A percentile compares a stretch with the other conserved stretches of the same genome.
These are phyloP conservation scores for Coelinius sp. DNA, from an alignment of 2,888 invertebrate species.

Conservation along the genomic window DNA sequence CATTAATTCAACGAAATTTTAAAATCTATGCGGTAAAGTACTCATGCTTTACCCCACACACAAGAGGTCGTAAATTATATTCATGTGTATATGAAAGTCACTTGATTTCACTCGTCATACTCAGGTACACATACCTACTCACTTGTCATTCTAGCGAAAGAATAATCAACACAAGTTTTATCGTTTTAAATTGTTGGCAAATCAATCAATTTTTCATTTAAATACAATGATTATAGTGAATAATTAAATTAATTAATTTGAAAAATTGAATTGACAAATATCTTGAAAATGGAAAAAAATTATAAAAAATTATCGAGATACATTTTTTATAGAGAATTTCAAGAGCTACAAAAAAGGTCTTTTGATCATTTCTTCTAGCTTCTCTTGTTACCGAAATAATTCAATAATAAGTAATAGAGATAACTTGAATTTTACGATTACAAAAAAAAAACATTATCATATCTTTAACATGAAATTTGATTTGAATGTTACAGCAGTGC, in stretches of 20 bases:
- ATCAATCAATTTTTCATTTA: not conserved
- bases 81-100: conserved; percentile 21
- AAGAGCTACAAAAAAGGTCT: too few relatives aligned
- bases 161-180: not conserved
- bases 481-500: conserved; percentile 56
- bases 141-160: not conserved
- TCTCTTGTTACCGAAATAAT: too few relatives aligned
- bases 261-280: too few relatives aligned
- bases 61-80: not conserved
- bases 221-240: not conserved
- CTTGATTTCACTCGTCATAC: conserved; percentile 20
- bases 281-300: too few relatives aligned
- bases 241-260: not conserved
- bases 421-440: too few relatives aligned
- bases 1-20: conserved; percentile 14
- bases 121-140: conserved; percentile 5
- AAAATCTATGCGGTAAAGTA: not conserved
- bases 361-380: too few relatives aligned
- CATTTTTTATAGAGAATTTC: too few relatives aligned
- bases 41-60: not conserved
- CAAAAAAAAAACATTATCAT: too few relatives aligned
- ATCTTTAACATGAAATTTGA: not conserved
- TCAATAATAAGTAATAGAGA: too few relatives aligned
- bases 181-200: not conserved
- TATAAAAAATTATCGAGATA: too few relatives aligned